Evolutionary conservation across 2,113 vertebrate genomes (phyloP), one percentile per base, ranked within the genome.

Genomic region (Xenus cinereus): DNA sequence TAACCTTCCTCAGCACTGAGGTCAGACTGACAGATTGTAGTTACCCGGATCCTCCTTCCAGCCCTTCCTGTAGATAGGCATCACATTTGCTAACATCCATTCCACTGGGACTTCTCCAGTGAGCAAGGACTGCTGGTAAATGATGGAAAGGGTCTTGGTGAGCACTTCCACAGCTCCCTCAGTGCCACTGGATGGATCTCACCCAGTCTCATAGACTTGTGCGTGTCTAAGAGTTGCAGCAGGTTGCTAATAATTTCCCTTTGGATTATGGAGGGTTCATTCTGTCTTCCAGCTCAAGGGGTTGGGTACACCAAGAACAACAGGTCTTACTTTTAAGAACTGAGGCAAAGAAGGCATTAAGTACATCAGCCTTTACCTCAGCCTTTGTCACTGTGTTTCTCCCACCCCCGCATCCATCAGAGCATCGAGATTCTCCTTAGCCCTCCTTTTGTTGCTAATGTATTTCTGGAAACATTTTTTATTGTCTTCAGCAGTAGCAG

Each of bases 171-270:
- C 19, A 33, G 19, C 11, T 63, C 19, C 13, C 10, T 57, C 66
- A n/a, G 9, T 17, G 51, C 13, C 6, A 9, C 19, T 26, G 7
- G 9, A 22, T 53, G 43, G 41, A 48, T 86, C 26, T 22, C 22
- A 78, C 23, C 41, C 9, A 7, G 12, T 33, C 30, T 6, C 30
- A 41, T 3, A 45, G 11, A 9, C 15, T 2, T 48, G 18, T n/a
- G 21, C 24, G 24, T 15, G 10, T 27, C 22, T 46, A 64, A 39
- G 26, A 33, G 28, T 6, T 35, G 20, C 12, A n/a, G 17, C 14
- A 74, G 4, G 17, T 64, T 0, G 0, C 22, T 63, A 46, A 35
- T 14, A 4, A 21, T 7, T 15, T 43, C 17, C 33, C 12, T 7
- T 30, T 5, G 2, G 51, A 43, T 14, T 48, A 48, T 14, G 6